Percentiles rank a stretch among this genome's conserved stretches.
Evolutionary conservation across 2,888 invertebrate genomes (phyloP).

Genomic region (Drosophila longiperda): DNA sequence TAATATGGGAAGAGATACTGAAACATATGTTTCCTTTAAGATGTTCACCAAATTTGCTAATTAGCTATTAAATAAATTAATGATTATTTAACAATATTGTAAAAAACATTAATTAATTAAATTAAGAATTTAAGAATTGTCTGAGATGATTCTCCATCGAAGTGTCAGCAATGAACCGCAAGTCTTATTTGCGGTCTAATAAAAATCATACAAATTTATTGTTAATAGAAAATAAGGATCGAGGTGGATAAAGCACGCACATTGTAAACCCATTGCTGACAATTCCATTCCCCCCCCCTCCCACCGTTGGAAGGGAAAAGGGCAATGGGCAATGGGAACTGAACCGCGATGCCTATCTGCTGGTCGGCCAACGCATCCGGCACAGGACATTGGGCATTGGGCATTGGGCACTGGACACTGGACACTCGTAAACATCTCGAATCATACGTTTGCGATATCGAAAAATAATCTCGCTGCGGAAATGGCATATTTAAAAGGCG

Average conservation of each 20-base stretch:
- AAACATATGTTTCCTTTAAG: constrained; percentile 10
- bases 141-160: background rate
- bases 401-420: constrained; percentile 49
- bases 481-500: constrained; percentile 79
- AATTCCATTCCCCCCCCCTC: constrained; percentile 9
- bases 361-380: constrained; percentile 49
- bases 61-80: constrained; percentile 12
- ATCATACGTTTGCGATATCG: constrained; percentile 74
- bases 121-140: background rate
- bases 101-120: background rate
- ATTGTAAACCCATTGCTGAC: constrained; percentile 35
- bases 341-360: constrained; percentile 69
- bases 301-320: background rate
- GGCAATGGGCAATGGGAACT: constrained; percentile 1
- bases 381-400: constrained; percentile 13
- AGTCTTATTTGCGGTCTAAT: constrained; percentile 55
- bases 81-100: background rate
- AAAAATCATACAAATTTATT: constrained; percentile 79
- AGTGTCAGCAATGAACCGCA: constrained; percentile 30
- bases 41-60: constrained; percentile 42
- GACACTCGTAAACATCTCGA: constrained; percentile 75
- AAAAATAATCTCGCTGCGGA: constrained; percentile 80
- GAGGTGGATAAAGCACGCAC: constrained; percentile 57
- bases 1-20: constrained; percentile 33
- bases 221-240: constrained; percentile 82